A percentile compares a stretch with the other conserved stretches of the same genome.
Evolutionary conservation across 2,113 vertebrate genomes (phyloP).

Genomic region (Dicentrarchus labrax): DNA sequence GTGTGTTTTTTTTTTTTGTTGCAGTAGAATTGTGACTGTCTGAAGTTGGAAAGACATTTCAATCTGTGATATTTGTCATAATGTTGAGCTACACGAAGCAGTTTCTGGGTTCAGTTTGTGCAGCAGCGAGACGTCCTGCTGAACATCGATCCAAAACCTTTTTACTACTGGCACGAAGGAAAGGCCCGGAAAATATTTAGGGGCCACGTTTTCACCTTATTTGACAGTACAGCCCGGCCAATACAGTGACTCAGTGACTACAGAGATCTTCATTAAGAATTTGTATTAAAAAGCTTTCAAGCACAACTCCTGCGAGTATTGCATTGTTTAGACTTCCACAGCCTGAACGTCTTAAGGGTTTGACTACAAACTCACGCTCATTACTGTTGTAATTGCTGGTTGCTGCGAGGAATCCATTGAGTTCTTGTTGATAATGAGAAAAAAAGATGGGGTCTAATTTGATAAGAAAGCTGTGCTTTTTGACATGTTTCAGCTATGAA

Average conservation of each 20-base stretch:
- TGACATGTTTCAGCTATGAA: slow-evolving; percentile 61
- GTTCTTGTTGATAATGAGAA: slow-evolving; percentile 17
- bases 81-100: background rate
- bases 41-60: background rate
- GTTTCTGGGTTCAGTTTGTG: background rate
- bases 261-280: slow-evolving; percentile 14
- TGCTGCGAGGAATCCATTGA: slow-evolving; percentile 21
- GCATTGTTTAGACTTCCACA: slow-evolving; percentile 33
- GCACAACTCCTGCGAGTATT: slow-evolving; percentile 49
- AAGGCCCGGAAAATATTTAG: background rate
- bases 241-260: background rate
- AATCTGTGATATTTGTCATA: slow-evolving; percentile 3
- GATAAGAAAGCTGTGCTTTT: slow-evolving; percentile 67
- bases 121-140: slow-evolving; percentile 11
- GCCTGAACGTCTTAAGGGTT: slow-evolving; percentile 41
- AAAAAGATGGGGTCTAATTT: slow-evolving; percentile 13
- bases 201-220: background rate
- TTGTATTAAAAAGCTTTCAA: slow-evolving; percentile 23
- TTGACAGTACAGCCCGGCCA: background rate
- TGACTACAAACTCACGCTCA: slow-evolving; percentile 30
- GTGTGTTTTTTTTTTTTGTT: no score
- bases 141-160: slow-evolving; percentile 9
- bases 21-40: background rate
- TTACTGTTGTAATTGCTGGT: slow-evolving; percentile 45
- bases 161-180: background rate